These are phyloP conservation scores for Himalopsyche phryganea DNA, from an alignment of 1,140 invertebrate genomes.

Conservation along the genomic window DNA sequence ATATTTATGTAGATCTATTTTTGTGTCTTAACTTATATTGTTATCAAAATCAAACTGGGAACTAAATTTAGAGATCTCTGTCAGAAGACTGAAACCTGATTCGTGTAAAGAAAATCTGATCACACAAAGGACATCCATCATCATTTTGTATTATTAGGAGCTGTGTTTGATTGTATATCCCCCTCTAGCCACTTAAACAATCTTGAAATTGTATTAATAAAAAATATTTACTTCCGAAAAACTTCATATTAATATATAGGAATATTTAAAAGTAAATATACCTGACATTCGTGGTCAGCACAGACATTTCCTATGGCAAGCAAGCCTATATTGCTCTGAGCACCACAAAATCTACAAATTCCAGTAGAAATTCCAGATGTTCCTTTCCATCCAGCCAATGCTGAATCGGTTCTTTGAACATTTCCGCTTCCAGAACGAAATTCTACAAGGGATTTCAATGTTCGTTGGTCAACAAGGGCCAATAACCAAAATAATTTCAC, in stretches of 20 bases:
- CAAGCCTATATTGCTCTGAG: conserved; percentile 76
- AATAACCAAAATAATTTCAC: conserved; percentile 95
- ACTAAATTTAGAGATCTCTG: no score
- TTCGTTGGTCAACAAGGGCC: conserved; percentile 86
- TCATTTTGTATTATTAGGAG: no score
- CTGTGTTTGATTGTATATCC: no score
- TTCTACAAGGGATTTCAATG: conserved; percentile 90
- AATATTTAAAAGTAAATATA: conserved; percentile 41
- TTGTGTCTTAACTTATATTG: no score
- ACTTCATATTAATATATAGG: not conserved
- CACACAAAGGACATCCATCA: no score
- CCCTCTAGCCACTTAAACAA: no score
- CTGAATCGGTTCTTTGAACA: conserved; percentile 34
- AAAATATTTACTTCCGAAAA: not conserved
- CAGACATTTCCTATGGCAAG: conserved; percentile 91
- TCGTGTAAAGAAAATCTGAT: no score
- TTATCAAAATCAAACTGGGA: no score
- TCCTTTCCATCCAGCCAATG: not conserved
- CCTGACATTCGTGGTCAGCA: conserved; percentile 88
- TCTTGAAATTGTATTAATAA: no score
- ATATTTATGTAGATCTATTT: no score
- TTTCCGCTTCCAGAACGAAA: conserved; percentile 61
- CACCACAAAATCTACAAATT: conserved; percentile 89
- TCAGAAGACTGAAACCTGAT: no score
- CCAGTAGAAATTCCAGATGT: conserved; percentile 56